phyloP scores from a whole-genome alignment of 2,888 invertebrate species.

The Rhamphomyia laevipes region DNA sequence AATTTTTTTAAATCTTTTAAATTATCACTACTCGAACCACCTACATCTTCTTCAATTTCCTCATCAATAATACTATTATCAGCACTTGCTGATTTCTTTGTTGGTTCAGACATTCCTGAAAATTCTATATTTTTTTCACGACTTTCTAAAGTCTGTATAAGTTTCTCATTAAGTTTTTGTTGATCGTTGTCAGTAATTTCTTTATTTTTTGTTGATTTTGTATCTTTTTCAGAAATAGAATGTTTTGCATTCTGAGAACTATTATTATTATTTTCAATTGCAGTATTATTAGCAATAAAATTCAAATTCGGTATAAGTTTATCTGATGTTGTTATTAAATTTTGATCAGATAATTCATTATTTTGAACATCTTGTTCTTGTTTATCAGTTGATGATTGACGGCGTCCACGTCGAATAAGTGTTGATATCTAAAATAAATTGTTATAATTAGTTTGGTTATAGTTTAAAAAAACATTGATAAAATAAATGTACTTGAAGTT shows the following conservation, averaged over 20 bases:
- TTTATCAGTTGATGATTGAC: constrained; percentile 16
- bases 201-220: constrained; percentile 6
- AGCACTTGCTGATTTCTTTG: constrained; percentile 6
- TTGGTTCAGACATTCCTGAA: constrained; percentile 7
- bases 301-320: constrained; percentile 30
- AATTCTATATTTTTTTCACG: neutral
- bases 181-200: constrained; percentile 5
- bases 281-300: constrained; percentile 21
- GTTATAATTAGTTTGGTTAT: neutral
- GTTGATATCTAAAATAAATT: constrained; percentile 27
- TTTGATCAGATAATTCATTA: constrained; percentile 18
- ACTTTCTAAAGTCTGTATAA: neutral
- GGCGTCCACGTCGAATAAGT: constrained; percentile 29
- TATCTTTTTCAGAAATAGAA: constrained; percentile 14
- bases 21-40: neutral
- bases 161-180: constrained; percentile 3
- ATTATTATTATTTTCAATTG: constrained; percentile 12
- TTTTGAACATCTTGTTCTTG: constrained; percentile 4
- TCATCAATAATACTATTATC: constrained; percentile 35
- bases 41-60: constrained; percentile 26
- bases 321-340: neutral
- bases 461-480: too few species aligned
- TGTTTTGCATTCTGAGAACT: constrained; percentile 18
- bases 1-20: constrained; percentile 2
- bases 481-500: too few species aligned